Conservation (phyloP, 2,113 vertebrate species). For the Cyphomyrus plagiostoma region DNA sequence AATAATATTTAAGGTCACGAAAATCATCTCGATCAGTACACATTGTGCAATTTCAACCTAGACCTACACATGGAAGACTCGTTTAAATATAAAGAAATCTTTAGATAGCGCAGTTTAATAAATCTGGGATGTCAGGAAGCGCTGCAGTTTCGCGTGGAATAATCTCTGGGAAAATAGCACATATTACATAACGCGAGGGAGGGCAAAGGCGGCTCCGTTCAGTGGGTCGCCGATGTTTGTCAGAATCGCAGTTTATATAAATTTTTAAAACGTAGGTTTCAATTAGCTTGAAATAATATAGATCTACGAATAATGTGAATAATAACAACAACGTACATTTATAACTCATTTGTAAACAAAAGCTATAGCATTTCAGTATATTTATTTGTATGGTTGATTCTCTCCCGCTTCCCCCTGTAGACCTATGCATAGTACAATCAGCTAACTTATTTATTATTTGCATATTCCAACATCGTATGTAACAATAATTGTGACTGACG, state of each 20-base stretch:
- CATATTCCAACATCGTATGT: neutral
- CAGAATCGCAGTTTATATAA: neutral
- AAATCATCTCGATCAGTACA: neutral
- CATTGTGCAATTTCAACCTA: neutral
- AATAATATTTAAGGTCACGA: neutral
- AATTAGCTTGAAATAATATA: neutral
- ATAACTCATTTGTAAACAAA: neutral
- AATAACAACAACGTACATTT: neutral
- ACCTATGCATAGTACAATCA: neutral
- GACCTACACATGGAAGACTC: neutral
- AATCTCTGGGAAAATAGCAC: slow-evolving; percentile 25
- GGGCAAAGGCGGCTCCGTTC: neutral
- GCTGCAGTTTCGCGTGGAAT: slow-evolving; percentile 17
- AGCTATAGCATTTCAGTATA: neutral
- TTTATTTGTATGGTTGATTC: neutral
- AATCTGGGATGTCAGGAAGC: neutral
- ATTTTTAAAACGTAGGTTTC: neutral
- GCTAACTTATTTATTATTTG: neutral
- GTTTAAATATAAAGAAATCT: slow-evolving; percentile 22
- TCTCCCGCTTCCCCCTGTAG: neutral
- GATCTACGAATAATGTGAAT: neutral
- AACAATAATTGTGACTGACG: neutral
- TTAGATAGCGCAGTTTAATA: slow-evolving; percentile 31
- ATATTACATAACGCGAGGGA: neutral
- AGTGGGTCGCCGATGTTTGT: neutral